These are phyloP conservation scores for Galerucella pusilla DNA, from an alignment of 2,888 invertebrate genomes.

Conservation along the genomic window DNA sequence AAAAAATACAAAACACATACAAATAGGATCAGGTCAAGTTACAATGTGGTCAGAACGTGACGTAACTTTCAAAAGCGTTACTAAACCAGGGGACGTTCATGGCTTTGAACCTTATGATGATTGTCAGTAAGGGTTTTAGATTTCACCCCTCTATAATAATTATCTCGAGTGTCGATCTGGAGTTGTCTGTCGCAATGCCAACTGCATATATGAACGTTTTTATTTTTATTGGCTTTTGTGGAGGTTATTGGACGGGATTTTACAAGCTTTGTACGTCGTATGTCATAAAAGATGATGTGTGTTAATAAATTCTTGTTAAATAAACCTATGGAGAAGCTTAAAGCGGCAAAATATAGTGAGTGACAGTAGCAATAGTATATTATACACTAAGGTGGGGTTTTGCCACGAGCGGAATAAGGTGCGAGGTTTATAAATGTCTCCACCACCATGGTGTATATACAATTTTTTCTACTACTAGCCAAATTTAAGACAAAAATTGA, in stretches of 20 bases:
- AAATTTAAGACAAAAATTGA: no score
- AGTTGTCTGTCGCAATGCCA: conserved; percentile 45
- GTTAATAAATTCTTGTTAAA: no score
- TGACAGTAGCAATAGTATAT: no score
- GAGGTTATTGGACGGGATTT: conserved; percentile 1
- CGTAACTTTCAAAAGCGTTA: conserved; percentile 50
- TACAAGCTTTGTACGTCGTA: no score
- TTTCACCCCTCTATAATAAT: conserved; percentile 28
- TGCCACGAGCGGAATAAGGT: no score
- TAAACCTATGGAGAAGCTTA: no score
- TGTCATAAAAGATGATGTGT: no score
- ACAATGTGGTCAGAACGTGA: conserved; percentile 55
- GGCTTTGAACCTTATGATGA: conserved; percentile 33
- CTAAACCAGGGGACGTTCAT: conserved; percentile 38
- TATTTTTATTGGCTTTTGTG: conserved; percentile 41
- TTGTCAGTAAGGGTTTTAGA: conserved; percentile 16
- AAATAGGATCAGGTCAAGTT: conserved; percentile 55
- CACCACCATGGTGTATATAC: no score
- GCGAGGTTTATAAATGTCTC: no score
- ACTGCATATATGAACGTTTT: conserved; percentile 45
- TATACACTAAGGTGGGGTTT: no score
- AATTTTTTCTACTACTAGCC: no score
- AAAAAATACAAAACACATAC: conserved; percentile 51
- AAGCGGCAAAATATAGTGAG: no score
- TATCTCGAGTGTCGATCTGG: conserved; percentile 45